phyloP scores from a whole-genome alignment of 2,113 vertebrate species.

The Lophochroa leadbeateri region DNA sequence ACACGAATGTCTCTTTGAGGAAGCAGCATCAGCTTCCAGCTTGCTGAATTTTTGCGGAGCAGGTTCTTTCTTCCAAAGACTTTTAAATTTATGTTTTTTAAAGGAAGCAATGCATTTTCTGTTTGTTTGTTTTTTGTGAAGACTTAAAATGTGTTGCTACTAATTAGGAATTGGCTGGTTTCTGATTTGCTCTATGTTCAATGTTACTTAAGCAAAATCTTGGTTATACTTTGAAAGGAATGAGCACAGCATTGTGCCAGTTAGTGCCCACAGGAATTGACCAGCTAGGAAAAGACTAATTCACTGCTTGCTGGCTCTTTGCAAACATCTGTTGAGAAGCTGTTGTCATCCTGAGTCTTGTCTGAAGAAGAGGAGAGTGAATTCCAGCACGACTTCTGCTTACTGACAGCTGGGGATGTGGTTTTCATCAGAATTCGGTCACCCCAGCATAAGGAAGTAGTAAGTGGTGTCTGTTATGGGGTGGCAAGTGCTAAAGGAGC shows the following conservation, averaged over 20 bases:
- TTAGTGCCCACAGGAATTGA: neutral
- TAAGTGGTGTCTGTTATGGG: rapidly evolving
- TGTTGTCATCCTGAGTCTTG: neutral
- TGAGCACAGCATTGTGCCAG: neutral
- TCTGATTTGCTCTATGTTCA: neutral
- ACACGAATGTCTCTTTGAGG: neutral
- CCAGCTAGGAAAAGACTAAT: neutral
- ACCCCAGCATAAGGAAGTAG: neutral
- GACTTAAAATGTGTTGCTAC: neutral
- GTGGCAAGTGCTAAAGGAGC: neutral
- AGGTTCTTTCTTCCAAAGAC: neutral
- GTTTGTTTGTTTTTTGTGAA: neutral
- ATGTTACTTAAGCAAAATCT: neutral
- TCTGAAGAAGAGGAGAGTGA: neutral
- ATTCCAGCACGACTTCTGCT: neutral
- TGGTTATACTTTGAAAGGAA: neutral
- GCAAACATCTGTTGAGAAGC: neutral
- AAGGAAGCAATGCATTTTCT: neutral
- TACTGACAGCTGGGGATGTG: neutral
- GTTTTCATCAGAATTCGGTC: neutral
- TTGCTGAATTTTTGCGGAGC: neutral
- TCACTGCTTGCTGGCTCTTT: neutral
- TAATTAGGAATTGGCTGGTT: neutral
- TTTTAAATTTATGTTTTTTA: neutral
- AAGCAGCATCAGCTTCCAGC: neutral